Conservation (phyloP, 35 echinoderm and acorn worm genomes). For the Acanthaster planci region DNA sequence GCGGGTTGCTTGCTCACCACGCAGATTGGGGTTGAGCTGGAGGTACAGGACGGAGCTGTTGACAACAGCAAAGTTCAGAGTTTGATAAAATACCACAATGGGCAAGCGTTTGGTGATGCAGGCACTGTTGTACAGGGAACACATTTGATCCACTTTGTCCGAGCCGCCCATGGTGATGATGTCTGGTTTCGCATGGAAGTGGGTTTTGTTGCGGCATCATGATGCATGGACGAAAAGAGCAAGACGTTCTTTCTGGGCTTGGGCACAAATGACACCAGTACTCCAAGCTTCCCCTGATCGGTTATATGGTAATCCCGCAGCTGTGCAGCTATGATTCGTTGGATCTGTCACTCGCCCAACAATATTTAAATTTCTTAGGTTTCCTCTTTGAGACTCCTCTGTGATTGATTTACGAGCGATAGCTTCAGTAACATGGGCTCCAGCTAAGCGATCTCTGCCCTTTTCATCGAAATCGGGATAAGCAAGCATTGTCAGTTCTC, state of each 20-base stretch:
- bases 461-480: conserved; percentile 40
- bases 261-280: too few species aligned
- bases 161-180: background rate
- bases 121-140: background rate
- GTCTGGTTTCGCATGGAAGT: too few species aligned
- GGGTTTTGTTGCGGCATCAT: too few species aligned
- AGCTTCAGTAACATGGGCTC: conserved; percentile 43
- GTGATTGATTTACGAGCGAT: conserved; percentile 17
- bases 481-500: conserved; percentile 38
- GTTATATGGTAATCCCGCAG: too few species aligned
- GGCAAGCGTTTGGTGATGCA: background rate
- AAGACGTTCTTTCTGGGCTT: too few species aligned
- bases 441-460: conserved; percentile 42
- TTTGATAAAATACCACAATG: background rate
- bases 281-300: too few species aligned
- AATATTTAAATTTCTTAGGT: background rate
- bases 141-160: background rate
- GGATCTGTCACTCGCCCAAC: background rate
- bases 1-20: background rate
- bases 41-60: background rate
- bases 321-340: background rate
- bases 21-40: background rate
- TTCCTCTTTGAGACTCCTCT: background rate
- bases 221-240: too few species aligned
- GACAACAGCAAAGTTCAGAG: background rate